Percentiles rank a stretch among this genome's conserved stretches.
Evolutionary conservation across 2,113 vertebrate species (phyloP).

Genomic region (Accipiter virgatus): DNA sequence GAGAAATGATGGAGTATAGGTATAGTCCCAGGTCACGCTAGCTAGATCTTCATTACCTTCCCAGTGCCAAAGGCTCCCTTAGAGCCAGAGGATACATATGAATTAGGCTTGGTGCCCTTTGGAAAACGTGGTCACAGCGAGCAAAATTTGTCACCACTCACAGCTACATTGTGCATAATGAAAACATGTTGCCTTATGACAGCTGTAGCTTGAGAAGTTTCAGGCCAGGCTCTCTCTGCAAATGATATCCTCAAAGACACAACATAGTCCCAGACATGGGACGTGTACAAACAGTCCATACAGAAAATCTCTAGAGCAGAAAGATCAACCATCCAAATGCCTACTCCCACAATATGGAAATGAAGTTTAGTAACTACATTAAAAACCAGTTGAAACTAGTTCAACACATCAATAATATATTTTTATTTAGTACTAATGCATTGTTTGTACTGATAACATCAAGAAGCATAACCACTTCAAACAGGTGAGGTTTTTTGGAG

Average conservation of each 20-base stretch:
- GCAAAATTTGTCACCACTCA: not conserved
- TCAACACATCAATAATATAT: not conserved
- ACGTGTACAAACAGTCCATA: not conserved
- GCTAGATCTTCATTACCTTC: not conserved
- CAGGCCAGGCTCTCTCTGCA: not conserved
- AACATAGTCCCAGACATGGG: not conserved
- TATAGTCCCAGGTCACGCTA: not conserved
- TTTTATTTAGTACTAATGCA: not conserved
- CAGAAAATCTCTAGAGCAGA: not conserved
- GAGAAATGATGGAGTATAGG: not conserved
- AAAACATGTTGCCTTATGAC: not conserved
- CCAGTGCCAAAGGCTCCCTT: not conserved
- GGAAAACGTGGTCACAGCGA: not conserved
- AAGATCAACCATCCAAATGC: not conserved
- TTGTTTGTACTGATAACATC: not conserved
- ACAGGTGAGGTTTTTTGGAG: not conserved
- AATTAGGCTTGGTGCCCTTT: not conserved
- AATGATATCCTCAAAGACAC: not conserved
- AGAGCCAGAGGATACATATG: not conserved
- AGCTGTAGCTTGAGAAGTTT: not conserved
- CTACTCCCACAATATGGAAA: not conserved
- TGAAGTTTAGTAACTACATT: not conserved
- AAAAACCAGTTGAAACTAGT: not conserved
- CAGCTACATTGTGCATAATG: not conserved
- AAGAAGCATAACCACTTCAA: not conserved